Evolutionary conservation across 1,140 invertebrate species (phyloP).

Genomic region (Drosophila busckii): DNA sequence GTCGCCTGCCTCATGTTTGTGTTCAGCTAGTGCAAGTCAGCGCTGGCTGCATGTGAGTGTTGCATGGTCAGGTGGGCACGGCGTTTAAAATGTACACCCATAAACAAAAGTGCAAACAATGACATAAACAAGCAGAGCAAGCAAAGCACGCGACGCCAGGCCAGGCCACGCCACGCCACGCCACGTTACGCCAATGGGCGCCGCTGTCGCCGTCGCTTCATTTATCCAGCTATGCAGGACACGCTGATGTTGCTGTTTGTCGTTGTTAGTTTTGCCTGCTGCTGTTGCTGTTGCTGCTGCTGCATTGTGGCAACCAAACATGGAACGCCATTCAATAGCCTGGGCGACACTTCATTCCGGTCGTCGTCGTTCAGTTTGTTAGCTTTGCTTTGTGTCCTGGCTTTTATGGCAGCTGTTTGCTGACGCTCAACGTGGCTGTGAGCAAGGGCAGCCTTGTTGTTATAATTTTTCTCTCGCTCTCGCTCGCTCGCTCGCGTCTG

Average conservation of each 20-base stretch:
- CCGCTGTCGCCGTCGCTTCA: not conserved
- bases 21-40: too few relatives aligned
- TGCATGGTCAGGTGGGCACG: not conserved
- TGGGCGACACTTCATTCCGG: slow-evolving; percentile 44
- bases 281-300: too few relatives aligned
- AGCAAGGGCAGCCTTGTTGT: slow-evolving; percentile 40
- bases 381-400: slow-evolving; percentile 58
- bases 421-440: slow-evolving; percentile 16
- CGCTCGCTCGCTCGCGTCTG: not conserved
- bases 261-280: slow-evolving; percentile 43
- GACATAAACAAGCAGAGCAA: slow-evolving; percentile 65
- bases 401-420: slow-evolving; percentile 37
- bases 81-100: slow-evolving; percentile 75
- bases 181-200: too few relatives aligned
- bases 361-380: slow-evolving; percentile 61
- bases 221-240: slow-evolving; percentile 2
- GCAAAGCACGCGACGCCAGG: too few relatives aligned
- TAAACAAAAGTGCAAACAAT: slow-evolving; percentile 77
- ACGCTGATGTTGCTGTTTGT: slow-evolving; percentile 24
- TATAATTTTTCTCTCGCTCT: slow-evolving; percentile 47
- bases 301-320: slow-evolving; percentile 35
- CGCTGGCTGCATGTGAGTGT: not conserved
- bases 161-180: too few relatives aligned
- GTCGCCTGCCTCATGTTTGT: slow-evolving; percentile 3
- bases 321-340: slow-evolving; percentile 38